A percentile compares a stretch with the other conserved stretches of the same genome.
Evolutionary conservation across 2,797 vertebrate genomes (phyloP).

Genomic region (Chaenodraco wilsoni): DNA sequence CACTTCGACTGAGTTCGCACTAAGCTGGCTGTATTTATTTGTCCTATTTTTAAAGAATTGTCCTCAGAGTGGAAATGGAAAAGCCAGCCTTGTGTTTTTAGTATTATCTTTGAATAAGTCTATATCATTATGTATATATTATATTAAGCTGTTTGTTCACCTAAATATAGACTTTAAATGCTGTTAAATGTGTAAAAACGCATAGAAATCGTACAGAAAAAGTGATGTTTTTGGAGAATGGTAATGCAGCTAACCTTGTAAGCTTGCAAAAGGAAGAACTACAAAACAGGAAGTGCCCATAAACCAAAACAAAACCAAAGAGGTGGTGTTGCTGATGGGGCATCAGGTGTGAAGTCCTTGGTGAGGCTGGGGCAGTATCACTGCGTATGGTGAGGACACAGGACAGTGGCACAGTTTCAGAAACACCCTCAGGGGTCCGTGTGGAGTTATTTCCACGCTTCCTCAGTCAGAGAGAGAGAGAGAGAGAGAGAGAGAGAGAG

Average conservation of each 20-base stretch:
- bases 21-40: background rate
- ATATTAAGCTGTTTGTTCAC: background rate
- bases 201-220: background rate
- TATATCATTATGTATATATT: too few species aligned
- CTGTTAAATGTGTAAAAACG: background rate
- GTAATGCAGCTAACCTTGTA: background rate
- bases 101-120: too few species aligned
- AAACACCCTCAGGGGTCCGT: constrained; percentile 24
- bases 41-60: background rate
- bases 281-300: constrained; percentile 1
- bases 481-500: constrained; percentile 2
- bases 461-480: background rate
- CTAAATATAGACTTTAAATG: background rate
- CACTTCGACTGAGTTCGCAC: background rate
- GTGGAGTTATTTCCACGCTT: constrained; percentile 6
- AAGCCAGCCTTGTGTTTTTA: background rate
- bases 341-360: constrained; percentile 39
- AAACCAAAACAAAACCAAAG: background rate
- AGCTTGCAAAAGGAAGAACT: background rate
- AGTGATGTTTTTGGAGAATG: background rate
- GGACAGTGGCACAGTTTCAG: constrained; percentile 55
- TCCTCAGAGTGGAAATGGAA: background rate
- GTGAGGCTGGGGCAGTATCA: constrained; percentile 20
- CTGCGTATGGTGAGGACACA: constrained; percentile 34
- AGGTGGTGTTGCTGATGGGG: background rate